Conservation (phyloP, 2,888 invertebrate genomes). For the Andrena minutula region DNA sequence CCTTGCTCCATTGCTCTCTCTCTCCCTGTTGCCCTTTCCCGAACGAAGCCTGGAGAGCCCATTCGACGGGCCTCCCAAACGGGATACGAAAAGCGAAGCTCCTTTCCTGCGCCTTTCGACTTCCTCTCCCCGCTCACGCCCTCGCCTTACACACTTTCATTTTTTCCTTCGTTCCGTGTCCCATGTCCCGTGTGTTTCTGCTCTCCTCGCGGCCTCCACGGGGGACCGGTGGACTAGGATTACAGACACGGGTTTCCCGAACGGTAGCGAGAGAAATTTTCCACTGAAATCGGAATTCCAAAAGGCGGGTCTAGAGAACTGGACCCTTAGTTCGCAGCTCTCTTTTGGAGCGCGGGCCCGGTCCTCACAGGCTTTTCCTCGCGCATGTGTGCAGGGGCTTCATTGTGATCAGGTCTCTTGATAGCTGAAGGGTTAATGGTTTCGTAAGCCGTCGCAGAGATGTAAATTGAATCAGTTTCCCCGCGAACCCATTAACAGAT, state of each 20-base stretch:
- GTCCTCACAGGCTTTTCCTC: not conserved
- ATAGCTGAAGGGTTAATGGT: not conserved
- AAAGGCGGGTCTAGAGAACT: not conserved
- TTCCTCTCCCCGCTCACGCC: slow-evolving; percentile 30
- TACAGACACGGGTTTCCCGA: slow-evolving; percentile 30
- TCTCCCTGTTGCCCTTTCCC: slow-evolving; percentile 46
- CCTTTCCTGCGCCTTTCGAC: slow-evolving; percentile 57
- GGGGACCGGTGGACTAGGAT: slow-evolving; percentile 16
- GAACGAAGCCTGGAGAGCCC: slow-evolving; percentile 84
- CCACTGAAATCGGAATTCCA: not conserved
- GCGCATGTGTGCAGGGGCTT: too few species aligned
- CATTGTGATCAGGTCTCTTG: too few species aligned
- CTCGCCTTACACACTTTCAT: not conserved
- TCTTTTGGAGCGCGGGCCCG: not conserved
- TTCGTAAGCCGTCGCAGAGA: too few species aligned
- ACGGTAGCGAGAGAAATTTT: not conserved
- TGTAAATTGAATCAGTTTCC: not conserved
- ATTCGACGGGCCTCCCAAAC: slow-evolving; percentile 76
- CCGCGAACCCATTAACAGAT: not conserved
- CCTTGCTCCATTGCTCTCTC: slow-evolving; percentile 26
- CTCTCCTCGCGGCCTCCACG: not conserved
- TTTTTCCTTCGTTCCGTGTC: slow-evolving; percentile 1
- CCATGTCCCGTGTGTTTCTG: slow-evolving; percentile 2
- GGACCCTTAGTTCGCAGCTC: not conserved
- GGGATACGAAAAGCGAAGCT: slow-evolving; percentile 69